These are phyloP conservation scores for Epinotia demarniana DNA, from an alignment of 2,888 invertebrate species.

Conservation along the genomic window DNA sequence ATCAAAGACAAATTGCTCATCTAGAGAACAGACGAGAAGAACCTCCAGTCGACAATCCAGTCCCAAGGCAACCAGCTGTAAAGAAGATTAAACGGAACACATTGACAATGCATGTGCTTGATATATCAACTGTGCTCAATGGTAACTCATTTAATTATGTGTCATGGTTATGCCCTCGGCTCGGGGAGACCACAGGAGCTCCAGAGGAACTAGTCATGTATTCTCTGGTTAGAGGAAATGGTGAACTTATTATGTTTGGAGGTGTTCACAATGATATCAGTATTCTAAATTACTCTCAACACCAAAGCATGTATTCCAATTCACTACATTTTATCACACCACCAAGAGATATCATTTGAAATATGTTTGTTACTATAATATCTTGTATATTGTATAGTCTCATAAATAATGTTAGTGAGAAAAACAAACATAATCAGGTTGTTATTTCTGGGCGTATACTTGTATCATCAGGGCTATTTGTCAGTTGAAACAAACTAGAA, in stretches of 20 bases:
- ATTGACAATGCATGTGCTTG: conserved; percentile 93
- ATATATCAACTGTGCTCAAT: conserved; percentile 89
- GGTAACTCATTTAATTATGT: conserved; percentile 86
- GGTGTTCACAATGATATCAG: conserved; percentile 93
- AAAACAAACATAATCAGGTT: not conserved
- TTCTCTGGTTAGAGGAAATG: conserved; percentile 94
- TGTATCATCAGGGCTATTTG: not conserved
- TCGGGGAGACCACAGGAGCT: conserved; percentile 87
- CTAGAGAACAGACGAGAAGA: conserved; percentile 73
- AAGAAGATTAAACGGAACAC: conserved; percentile 88
- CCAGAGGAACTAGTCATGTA: conserved; percentile 97
- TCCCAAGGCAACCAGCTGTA: conserved; percentile 72
- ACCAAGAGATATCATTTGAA: conserved; percentile 88
- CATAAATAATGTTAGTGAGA: conserved; percentile 13
- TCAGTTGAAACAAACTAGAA: not conserved
- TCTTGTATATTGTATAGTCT: conserved; percentile 7
- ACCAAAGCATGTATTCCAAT: conserved; percentile 89
- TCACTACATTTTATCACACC: conserved; percentile 90
- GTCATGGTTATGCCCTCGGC: conserved; percentile 88
- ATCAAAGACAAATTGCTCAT: conserved; percentile 79
- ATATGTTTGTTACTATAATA: conserved; percentile 19
- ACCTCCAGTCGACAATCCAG: conserved; percentile 65
- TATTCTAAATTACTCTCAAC: conserved; percentile 85
- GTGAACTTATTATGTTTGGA: conserved; percentile 98
- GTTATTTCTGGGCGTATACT: not conserved